Conservation (phyloP, 2,888 invertebrate species). For the Dasysyrphus tricinctus region DNA sequence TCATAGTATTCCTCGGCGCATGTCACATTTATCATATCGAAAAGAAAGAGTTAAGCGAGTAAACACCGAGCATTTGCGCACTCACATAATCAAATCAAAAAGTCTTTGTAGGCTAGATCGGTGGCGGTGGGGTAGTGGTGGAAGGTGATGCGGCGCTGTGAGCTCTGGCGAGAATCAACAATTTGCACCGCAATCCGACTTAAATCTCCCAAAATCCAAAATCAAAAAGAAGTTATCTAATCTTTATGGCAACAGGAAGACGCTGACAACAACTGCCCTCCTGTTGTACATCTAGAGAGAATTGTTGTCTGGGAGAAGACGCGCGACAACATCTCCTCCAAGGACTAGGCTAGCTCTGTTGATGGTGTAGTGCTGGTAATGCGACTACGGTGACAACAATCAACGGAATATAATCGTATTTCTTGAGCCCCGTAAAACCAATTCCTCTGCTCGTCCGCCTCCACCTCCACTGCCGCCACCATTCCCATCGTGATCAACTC, state of each 20-base stretch:
- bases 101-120: constrained; percentile 33
- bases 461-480: neutral
- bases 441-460: constrained; percentile 29
- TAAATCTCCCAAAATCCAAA: constrained; percentile 58
- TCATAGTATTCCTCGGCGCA: constrained; percentile 58
- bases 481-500: constrained; percentile 17
- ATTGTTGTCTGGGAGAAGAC: constrained; percentile 45
- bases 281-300: constrained; percentile 44
- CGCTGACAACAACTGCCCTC: constrained; percentile 73
- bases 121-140: neutral
- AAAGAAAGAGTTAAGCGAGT: constrained; percentile 52
- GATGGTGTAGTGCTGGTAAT: constrained; percentile 57
- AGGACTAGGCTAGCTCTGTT: constrained; percentile 57
- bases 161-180: constrained; percentile 46
- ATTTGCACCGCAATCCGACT: constrained; percentile 72
- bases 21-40: constrained; percentile 73
- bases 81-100: constrained; percentile 67
- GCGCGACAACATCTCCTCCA: constrained; percentile 54
- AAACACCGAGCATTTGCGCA: constrained; percentile 31
- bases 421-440: constrained; percentile 66
- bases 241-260: constrained; percentile 75
- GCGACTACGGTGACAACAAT: constrained; percentile 75
- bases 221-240: constrained; percentile 73
- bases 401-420: constrained; percentile 75
- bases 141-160: neutral